Percentiles rank a stretch among this genome's conserved stretches.
phyloP scores from a whole-genome alignment of 1,140 invertebrate species.

The Cotesia glomerata region DNA sequence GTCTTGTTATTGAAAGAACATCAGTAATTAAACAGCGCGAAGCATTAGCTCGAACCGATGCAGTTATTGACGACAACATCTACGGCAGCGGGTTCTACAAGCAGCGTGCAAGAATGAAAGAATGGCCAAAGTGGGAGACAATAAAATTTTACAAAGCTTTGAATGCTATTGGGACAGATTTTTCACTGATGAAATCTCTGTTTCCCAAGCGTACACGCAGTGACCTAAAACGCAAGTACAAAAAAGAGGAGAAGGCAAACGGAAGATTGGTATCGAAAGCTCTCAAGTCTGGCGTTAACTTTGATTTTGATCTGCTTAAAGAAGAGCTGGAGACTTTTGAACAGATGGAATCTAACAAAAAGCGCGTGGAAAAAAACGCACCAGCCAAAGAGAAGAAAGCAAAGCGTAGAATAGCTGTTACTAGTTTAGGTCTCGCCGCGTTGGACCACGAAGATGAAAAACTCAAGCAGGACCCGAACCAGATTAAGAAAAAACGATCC shows the following conservation, averaged over 20 bases:
- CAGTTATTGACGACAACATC: conserved; percentile 71
- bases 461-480: no score
- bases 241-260: conserved; percentile 70
- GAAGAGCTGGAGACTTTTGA: conserved; percentile 54
- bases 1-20: conserved; percentile 80
- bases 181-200: conserved; percentile 83
- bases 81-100: conserved; percentile 72
- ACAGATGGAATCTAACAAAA: conserved; percentile 35
- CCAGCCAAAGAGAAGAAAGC: conserved; percentile 18
- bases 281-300: conserved; percentile 61
- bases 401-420: background rate
- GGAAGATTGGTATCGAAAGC: conserved; percentile 66
- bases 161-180: conserved; percentile 86
- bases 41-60: conserved; percentile 68
- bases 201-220: conserved; percentile 78
- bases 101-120: conserved; percentile 67
- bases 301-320: conserved; percentile 62
- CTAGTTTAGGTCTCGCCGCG: background rate
- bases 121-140: conserved; percentile 77
- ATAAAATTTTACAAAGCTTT: conserved; percentile 87
- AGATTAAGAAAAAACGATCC: no score
- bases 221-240: conserved; percentile 83
- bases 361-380: conserved; percentile 25
- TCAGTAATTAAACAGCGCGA: conserved; percentile 69
- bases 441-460: no score